These are phyloP conservation scores for Todus mexicanus DNA, from an alignment of 2,797 vertebrate species.

Conservation along the genomic window DNA sequence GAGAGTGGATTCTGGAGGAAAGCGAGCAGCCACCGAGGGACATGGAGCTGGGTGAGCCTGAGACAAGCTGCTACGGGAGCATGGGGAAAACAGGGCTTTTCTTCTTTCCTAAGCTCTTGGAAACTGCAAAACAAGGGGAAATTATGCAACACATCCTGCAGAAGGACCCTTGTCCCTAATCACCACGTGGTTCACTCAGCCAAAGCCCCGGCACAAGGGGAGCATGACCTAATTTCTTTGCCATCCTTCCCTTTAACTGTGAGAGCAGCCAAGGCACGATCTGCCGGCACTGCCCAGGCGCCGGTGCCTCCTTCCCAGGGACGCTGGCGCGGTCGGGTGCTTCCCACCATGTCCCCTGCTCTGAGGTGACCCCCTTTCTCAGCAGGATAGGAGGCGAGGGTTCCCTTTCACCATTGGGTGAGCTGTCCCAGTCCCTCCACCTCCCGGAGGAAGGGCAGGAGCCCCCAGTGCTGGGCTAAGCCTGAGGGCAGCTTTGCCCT, in stretches of 20 bases:
- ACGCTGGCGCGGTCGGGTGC: fast-evolving
- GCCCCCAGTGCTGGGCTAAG: fast-evolving
- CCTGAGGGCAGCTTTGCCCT: background rate
- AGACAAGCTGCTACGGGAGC: background rate
- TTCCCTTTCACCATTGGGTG: background rate
- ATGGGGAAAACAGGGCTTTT: background rate
- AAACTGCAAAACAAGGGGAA: slow-evolving; percentile 58
- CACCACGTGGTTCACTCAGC: background rate
- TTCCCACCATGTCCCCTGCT: background rate
- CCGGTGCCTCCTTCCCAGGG: background rate
- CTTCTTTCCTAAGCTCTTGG: background rate
- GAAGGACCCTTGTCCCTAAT: slow-evolving; percentile 59
- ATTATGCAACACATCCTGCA: slow-evolving; percentile 30
- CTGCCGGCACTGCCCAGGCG: fast-evolving
- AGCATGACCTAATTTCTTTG: slow-evolving; percentile 3
- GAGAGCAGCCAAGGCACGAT: background rate
- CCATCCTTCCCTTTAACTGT: background rate
- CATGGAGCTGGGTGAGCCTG: background rate
- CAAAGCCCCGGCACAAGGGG: slow-evolving; percentile 40
- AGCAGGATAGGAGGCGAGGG: background rate
- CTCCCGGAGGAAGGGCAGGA: fast-evolving
- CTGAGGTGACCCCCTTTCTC: background rate
- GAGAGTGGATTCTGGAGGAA: fast-evolving
- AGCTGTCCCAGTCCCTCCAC: background rate
- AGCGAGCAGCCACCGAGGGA: background rate